Evolutionary conservation across 2,113 vertebrate genomes (phyloP), one percentile per base, ranked within the genome.

Genomic region (Sclerurus mexicanus): DNA sequence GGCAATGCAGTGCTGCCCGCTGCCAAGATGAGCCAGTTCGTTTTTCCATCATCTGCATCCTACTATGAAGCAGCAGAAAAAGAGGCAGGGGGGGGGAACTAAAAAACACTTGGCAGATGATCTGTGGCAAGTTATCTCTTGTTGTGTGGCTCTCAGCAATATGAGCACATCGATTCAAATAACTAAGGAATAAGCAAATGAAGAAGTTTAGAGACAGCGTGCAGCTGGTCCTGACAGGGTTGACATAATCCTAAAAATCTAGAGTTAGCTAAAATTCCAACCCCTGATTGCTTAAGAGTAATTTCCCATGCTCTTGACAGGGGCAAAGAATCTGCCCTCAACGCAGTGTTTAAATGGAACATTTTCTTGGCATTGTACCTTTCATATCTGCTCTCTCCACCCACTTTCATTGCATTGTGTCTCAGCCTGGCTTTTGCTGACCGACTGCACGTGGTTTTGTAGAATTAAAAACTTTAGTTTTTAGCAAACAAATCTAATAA

Each of bases 31-130:
- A 94, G 80, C 49, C 7, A 4, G 55, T 72, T 91, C 64, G 52
- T 95, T 96, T 94, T 78, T 75, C 76, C 69, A 86, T 93, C 37
- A 15, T 87, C 89, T 88, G 85, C 81, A 95, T 90, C 79, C 90
- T 47, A 74, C 59, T 62, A 47, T 84, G 93, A 95, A 89, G 71
- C 79, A 90, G 69, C 83, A 89, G 85, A 94, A 77, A 85, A 85
- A 59, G 31, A 69, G 47, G 14, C 9, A 3, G 16, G 5, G 40
- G 40, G 40, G 40, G 40, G 14, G 40, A 15, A 53, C 9, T 16
- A 11, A 56, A 42, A 12, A 59, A 64, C 55, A 25, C 25, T 89
- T 96, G 76, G 83, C 82, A 93, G 66, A 46, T 85, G 31, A 87
- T 37, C 53, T 83, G 52, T 78, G 67, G 63, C 81, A 88, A 80